A percentile compares a stretch with the other conserved stretches of the same genome.
phyloP scores from a whole-genome alignment of 2,888 invertebrate genomes.

The Eudemis profundana region DNA sequence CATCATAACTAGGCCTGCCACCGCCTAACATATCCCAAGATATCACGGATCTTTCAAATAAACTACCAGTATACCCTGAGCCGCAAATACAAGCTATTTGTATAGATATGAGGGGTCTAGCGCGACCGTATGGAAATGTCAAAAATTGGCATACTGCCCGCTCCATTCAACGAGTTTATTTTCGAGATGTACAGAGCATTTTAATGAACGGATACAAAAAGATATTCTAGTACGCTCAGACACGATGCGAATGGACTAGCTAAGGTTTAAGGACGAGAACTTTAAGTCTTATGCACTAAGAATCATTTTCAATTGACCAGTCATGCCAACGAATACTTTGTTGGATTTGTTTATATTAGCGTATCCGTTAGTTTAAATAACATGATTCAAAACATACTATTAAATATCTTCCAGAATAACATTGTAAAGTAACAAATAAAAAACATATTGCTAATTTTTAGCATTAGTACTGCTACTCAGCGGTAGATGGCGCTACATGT shows the following conservation, averaged over 20 bases:
- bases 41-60: conserved; percentile 50
- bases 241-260: conserved; percentile 19
- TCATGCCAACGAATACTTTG: conserved; percentile 10
- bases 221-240: conserved; percentile 44
- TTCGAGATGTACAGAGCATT: conserved; percentile 72
- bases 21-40: conserved; percentile 36
- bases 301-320: background rate
- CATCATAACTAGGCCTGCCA: conserved; percentile 51
- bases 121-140: conserved; percentile 61
- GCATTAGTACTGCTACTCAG: conserved; percentile 45
- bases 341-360: conserved; percentile 22
- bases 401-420: background rate
- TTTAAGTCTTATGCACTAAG: background rate
- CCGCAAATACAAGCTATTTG: background rate
- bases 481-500: conserved; percentile 53
- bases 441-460: background rate
- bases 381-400: background rate
- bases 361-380: conserved; percentile 14
- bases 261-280: background rate
- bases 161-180: conserved; percentile 68
- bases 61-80: conserved; percentile 26
- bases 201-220: conserved; percentile 65
- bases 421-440: background rate
- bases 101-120: conserved; percentile 7
- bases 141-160: conserved; percentile 74